Evolutionary conservation across 2,113 vertebrate genomes (phyloP).

Genomic region (Lasiurus cinereus): DNA sequence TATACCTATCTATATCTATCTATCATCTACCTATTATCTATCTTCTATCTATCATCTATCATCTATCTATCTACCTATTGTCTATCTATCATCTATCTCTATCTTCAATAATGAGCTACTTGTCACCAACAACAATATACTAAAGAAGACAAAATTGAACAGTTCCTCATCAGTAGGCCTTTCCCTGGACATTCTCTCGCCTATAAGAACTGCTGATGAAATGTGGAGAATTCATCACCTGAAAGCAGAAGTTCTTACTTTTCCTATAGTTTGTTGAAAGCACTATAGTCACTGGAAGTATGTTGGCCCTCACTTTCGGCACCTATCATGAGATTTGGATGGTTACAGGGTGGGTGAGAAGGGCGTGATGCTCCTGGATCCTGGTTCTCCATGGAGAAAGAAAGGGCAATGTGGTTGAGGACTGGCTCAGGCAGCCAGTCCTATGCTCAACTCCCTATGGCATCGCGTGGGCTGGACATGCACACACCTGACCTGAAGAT

Average conservation of each 20-base stretch:
- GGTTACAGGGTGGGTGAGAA: background rate
- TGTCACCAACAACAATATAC: background rate
- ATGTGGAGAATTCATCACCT: background rate
- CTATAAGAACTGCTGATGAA: background rate
- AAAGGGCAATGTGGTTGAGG: background rate
- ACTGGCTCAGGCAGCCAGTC: background rate
- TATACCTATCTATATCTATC: background rate
- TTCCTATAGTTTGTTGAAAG: background rate
- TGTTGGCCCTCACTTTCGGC: background rate
- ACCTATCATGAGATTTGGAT: too few species aligned
- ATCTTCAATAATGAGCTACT: background rate
- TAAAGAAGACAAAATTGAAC: background rate
- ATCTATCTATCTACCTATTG: background rate
- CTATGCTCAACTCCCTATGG: background rate
- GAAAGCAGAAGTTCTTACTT: background rate
- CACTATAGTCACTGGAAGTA: background rate
- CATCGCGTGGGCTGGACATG: fast-evolving
- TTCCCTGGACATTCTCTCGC: fast-evolving
- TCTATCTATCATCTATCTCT: background rate
- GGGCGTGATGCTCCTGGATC: background rate
- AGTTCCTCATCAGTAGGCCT: background rate
- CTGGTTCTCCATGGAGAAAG: background rate
- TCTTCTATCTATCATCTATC: too few species aligned
- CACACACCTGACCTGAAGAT: fast-evolving
- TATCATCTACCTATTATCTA: background rate